Conservation (phyloP, 2,888 invertebrate species). For the Junonia oenone region DNA sequence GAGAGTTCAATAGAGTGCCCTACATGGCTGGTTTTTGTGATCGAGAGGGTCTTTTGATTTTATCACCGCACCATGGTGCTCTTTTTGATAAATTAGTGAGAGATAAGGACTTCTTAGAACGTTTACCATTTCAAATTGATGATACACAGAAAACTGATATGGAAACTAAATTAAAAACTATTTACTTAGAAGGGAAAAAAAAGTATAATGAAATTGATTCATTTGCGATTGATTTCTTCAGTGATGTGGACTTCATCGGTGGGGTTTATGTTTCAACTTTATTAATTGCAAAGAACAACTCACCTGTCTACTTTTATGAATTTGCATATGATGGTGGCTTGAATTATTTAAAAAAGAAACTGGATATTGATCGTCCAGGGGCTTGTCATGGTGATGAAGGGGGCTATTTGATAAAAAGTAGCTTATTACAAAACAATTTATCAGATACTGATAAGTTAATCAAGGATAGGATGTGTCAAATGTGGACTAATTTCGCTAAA, state of each 20-base stretch:
- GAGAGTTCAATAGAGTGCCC: conserved; percentile 69
- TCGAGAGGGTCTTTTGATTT: conserved; percentile 64
- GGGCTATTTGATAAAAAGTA: conserved; percentile 74
- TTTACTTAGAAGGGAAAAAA: conserved; percentile 64
- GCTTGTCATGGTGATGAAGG: conserved; percentile 82
- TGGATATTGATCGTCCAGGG: conserved; percentile 64
- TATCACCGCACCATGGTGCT: conserved; percentile 37
- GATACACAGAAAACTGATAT: conserved; percentile 40
- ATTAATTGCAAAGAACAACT: conserved; percentile 50
- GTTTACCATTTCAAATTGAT: conserved; percentile 52
- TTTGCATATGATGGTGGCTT: conserved; percentile 78
- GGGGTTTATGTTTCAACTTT: conserved; percentile 53
- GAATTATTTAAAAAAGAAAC: conserved; percentile 69
- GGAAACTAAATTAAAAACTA: conserved; percentile 48
- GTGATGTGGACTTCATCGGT: conserved; percentile 68
- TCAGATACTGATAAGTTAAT: conserved; percentile 52
- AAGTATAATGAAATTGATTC: conserved; percentile 53
- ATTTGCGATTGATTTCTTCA: conserved; percentile 64
- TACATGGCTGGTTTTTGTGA: conserved; percentile 70
- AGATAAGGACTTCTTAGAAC: conserved; percentile 48
- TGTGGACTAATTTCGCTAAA: conserved; percentile 84
- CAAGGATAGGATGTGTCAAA: conserved; percentile 61
- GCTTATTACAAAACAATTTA: conserved; percentile 39
- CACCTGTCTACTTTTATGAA: conserved; percentile 78
- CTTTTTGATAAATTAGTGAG: conserved; percentile 56